Conservation (phyloP, 2,888 invertebrate genomes). For the Drosophila prostipennis region DNA sequence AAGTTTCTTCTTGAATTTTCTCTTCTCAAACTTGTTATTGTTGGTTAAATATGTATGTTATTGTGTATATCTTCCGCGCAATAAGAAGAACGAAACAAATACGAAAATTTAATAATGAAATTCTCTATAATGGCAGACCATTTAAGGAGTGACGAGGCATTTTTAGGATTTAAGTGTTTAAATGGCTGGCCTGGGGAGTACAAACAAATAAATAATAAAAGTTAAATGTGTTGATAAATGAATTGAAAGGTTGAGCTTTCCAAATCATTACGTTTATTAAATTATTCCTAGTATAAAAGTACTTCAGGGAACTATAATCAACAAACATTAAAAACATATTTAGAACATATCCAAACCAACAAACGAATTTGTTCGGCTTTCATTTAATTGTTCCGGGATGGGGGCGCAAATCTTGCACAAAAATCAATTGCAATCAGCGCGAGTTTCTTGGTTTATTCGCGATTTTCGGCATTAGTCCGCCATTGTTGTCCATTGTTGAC, state of each 20-base stretch:
- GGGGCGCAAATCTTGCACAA: constrained; percentile 7
- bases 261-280: neutral
- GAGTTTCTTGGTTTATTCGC: constrained; percentile 23
- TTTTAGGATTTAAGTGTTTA: neutral
- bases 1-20: constrained; percentile 1
- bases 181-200: neutral
- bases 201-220: neutral
- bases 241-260: too few relatives aligned
- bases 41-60: constrained; percentile 3
- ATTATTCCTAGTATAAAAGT: too few relatives aligned
- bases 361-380: neutral
- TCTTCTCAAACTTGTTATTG: constrained; percentile 1
- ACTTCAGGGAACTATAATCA: too few relatives aligned
- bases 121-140: neutral
- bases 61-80: neutral
- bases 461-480: constrained; percentile 25
- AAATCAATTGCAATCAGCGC: constrained; percentile 33
- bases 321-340: too few relatives aligned
- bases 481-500: constrained; percentile 33
- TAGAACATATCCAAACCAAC: neutral
- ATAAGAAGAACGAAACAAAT: neutral
- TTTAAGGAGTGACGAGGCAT: neutral
- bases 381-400: constrained; percentile 6
- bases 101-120: neutral
- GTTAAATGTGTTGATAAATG: too few relatives aligned